Base-by-base conservation (phyloP, 92 coral and sea anemone species). In the Metridium senile region DNA sequence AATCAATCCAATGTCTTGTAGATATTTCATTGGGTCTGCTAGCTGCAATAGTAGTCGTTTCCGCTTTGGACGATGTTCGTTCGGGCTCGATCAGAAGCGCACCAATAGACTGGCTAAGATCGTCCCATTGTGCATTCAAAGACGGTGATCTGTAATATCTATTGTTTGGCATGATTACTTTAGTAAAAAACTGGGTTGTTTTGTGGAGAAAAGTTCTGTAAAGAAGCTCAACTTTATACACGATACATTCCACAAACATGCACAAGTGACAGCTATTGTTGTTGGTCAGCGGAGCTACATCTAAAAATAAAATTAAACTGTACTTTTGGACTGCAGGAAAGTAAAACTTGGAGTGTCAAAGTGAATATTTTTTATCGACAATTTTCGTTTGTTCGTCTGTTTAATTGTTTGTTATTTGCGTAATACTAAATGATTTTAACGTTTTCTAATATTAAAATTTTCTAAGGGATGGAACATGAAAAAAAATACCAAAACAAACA, bases 61-160 rank as follows among this genome's bases (percentile, higher is more conserved):
- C 93, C 88, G 90, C 82, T 62, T 82, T 88, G 9, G 34, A 29
- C 6, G 62, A 66, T 6, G 77, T 62, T 22, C 92, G 87, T 74
- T 93, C 92, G 79, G 89, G 89, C 11, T 91, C 92, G 9, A 66
- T 77, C 32, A 94, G 69, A 43, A 94, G 87, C 21, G 72, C 65
- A 39, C 93, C 74, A 2, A 94, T 88, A 0, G 98, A 94, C 28
- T 85, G 88, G 68, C 97, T 92, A 17, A 94, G 57, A 71, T 94
- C 98, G 45, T 77, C 91, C 98, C 98, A 94, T 51, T 92, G 90
- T 17, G 93, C 90, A 62, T 88, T 82, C 49, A 91, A 76, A 25
- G 97, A 85, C 86, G 84, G 79, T 13, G 93, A 88, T 70, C 87
- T 75, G 79, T 85, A 91, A 58, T 78, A 91, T 57, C 72, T 82